phyloP scores from a whole-genome alignment of 2,797 vertebrate genomes.

The Gambelia wislizenii region DNA sequence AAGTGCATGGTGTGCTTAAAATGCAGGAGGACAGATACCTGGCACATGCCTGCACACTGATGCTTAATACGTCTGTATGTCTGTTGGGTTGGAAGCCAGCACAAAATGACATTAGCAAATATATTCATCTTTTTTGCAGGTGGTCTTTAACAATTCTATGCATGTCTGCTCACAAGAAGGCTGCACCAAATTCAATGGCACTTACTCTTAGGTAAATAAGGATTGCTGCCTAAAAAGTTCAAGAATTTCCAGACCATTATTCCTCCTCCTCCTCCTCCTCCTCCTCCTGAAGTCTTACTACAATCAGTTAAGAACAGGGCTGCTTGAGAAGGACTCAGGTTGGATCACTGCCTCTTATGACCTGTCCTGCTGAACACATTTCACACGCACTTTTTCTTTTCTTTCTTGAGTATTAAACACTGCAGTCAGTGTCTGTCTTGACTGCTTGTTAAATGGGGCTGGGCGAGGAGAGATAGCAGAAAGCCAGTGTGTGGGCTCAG shows the following conservation, averaged over 20 bases:
- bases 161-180: not conserved
- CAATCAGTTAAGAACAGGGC: not conserved
- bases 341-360: not conserved
- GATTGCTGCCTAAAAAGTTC: conserved; percentile 22
- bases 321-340: not conserved
- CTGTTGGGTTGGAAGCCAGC: conserved; percentile 52
- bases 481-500: too few relatives aligned
- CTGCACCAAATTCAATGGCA: not conserved
- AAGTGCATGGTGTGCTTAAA: conserved; percentile 27
- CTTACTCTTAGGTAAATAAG: not conserved
- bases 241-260: conserved; percentile 19
- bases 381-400: not conserved
- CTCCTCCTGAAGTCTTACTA: not conserved
- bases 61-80: conserved; percentile 41
- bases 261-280: not conserved
- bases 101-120: conserved; percentile 55
- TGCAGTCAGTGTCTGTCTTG: not conserved
- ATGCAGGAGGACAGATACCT: conserved; percentile 38
- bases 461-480: too few relatives aligned
- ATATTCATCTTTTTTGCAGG: conserved; percentile 48
- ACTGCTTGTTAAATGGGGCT: not conserved
- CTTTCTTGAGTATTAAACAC: not conserved
- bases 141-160: conserved; percentile 38
- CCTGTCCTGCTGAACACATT: not conserved
- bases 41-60: not conserved